Evolutionary conservation across 2,113 vertebrate species (phyloP).

Genomic region (Rhinolophus ferrumequinum): DNA sequence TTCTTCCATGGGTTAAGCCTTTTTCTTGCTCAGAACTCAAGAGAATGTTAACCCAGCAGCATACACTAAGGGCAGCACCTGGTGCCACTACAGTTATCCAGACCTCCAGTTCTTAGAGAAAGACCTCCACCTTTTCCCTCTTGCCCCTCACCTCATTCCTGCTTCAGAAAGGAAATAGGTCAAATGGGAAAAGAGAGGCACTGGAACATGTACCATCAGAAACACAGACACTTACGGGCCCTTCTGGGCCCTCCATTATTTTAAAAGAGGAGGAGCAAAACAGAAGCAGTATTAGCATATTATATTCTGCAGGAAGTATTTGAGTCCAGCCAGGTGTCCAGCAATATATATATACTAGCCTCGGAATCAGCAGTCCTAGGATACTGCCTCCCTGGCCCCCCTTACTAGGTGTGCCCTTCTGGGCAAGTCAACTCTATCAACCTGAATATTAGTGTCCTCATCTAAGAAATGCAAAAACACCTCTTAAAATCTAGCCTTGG

Average conservation of each 20-base stretch:
- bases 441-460: background rate
- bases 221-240: background rate
- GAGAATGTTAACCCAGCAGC: background rate
- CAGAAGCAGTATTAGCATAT: background rate
- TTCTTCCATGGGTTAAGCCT: background rate
- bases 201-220: background rate
- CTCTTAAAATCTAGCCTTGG: background rate
- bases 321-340: background rate
- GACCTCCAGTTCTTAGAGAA: background rate
- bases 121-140: too few species aligned
- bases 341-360: background rate
- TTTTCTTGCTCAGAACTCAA: slow-evolving; percentile 16
- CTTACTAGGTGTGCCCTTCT: background rate
- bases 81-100: background rate
- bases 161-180: background rate
- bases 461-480: background rate
- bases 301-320: background rate
- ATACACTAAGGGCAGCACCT: background rate
- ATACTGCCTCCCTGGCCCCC: background rate
- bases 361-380: background rate
- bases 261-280: background rate
- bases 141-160: background rate
- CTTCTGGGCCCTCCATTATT: background rate
- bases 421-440: background rate
- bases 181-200: background rate